Evolutionary conservation across 2,888 invertebrate genomes (phyloP).

Genomic region (Ophion slaviceki): DNA sequence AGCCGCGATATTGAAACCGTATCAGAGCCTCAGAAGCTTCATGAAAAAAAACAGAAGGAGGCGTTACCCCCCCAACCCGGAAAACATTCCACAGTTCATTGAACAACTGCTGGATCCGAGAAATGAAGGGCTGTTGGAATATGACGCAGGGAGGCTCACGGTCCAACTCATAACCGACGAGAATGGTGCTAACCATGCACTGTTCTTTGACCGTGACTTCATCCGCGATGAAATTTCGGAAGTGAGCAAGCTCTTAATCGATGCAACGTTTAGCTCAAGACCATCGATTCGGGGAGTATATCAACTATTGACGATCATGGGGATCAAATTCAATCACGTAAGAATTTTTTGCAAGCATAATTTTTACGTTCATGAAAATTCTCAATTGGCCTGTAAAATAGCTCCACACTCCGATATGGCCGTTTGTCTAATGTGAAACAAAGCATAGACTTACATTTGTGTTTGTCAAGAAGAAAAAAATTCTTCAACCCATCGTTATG

Average conservation of each 20-base stretch:
- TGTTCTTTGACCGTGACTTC: conserved; percentile 30
- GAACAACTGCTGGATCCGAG: conserved; percentile 5
- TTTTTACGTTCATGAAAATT: background rate
- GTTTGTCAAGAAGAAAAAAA: too few species aligned
- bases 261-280: conserved; percentile 24
- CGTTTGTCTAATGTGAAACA: too few species aligned
- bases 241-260: conserved; percentile 5
- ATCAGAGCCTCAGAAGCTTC: conserved; percentile 14
- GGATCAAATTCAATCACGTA: conserved; percentile 42
- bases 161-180: conserved; percentile 8
- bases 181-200: conserved; percentile 11
- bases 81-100: conserved; percentile 20
- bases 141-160: conserved; percentile 25
- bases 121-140: conserved; percentile 16
- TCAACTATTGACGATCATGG: conserved; percentile 52
- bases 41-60: conserved; percentile 34
- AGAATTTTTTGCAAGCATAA: background rate
- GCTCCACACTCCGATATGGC: background rate
- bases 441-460: too few species aligned
- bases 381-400: background rate
- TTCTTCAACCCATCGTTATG: background rate
- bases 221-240: conserved; percentile 25
- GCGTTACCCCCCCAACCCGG: conserved; percentile 27
- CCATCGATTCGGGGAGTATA: conserved; percentile 37
- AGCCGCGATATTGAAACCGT: conserved; percentile 23